Base-by-base conservation (phyloP, 1,140 invertebrate species). In the Cylas formicarius region DNA sequence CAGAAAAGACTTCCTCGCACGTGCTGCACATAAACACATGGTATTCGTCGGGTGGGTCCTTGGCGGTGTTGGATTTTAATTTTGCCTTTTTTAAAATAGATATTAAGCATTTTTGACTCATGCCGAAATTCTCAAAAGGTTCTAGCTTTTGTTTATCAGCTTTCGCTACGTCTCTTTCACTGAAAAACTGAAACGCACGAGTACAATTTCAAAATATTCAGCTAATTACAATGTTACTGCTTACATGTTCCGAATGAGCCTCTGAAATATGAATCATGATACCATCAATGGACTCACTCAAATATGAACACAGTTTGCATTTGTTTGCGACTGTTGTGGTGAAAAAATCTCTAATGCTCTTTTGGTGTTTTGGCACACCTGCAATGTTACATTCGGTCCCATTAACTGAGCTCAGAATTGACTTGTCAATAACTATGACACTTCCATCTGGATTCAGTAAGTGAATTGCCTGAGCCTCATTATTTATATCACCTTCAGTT, bases 301-400 rank as follows among this genome's bases (percentile, higher is more conserved):
- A 33, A 51, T 43, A 56, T 7, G 39, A 32, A 44, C 58, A 60
- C 21, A 48, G 16, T 29, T 52, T 60, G 26, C 58, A 60, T 31
- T 60, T 60, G 35, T 56, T 33, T 1, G 58, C 58, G 11, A 41
- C 21, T 18, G 50, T 38, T 28, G 34, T 43, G 10, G 42, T 50
- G 36, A 50, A 48, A 50, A 44, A 44, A 35, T 49, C 42, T 44
- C 43, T 38, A 36, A 53, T 13, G 13, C 29, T 28, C 27, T 34
- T 36, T 8, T 8, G 6, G 14, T 32, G 21, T n/a, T 43, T 31
- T 16, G 32, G 24, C 28, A 27, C 11, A 22, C 11, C 20, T 10
- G 10, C 9, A 31, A 31, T 21, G 6, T 26, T 21, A 24, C 16
- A 38, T 9, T 31, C 23, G 11, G 44, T 14, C n/a, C 13, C 14